These are phyloP conservation scores for Labrus mixtus DNA, from an alignment of 2,113 vertebrate species.

Conservation along the genomic window DNA sequence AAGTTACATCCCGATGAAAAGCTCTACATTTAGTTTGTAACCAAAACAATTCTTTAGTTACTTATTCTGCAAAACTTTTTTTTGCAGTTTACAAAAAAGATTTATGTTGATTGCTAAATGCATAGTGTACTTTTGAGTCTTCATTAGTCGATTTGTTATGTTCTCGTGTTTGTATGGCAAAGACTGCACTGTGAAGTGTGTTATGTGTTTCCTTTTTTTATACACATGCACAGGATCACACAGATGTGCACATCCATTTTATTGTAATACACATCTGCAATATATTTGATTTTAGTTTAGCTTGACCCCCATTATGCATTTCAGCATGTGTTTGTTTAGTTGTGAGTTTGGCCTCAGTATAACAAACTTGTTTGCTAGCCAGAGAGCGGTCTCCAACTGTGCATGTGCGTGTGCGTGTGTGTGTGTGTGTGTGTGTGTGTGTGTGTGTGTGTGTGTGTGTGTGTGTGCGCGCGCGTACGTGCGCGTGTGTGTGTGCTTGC, in stretches of 20 bases:
- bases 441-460: constrained; percentile 1
- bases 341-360: constrained; percentile 54
- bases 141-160: no score
- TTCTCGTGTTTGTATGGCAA: no score
- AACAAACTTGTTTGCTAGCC: constrained; percentile 50
- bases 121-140: no score
- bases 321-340: constrained; percentile 64
- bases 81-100: no score
- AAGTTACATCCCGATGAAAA: no score
- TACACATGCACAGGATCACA: not conserved
- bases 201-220: no score
- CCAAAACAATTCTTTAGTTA: no score
- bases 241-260: constrained; percentile 3
- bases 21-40: no score
- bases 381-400: constrained; percentile 52
- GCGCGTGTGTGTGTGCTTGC: constrained; percentile 33
- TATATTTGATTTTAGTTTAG: constrained; percentile 29
- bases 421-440: constrained; percentile 41
- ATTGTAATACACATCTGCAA: not conserved
- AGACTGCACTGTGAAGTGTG: no score
- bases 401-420: not conserved
- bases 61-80: no score
- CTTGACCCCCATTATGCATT: constrained; percentile 50
- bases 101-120: no score
- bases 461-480: constrained; percentile 41